A percentile compares a stretch with the other conserved stretches of the same genome.
These are phyloP conservation scores for Onychorhynchus coronatus DNA, from an alignment of 2,113 vertebrate genomes.

Conservation along the genomic window DNA sequence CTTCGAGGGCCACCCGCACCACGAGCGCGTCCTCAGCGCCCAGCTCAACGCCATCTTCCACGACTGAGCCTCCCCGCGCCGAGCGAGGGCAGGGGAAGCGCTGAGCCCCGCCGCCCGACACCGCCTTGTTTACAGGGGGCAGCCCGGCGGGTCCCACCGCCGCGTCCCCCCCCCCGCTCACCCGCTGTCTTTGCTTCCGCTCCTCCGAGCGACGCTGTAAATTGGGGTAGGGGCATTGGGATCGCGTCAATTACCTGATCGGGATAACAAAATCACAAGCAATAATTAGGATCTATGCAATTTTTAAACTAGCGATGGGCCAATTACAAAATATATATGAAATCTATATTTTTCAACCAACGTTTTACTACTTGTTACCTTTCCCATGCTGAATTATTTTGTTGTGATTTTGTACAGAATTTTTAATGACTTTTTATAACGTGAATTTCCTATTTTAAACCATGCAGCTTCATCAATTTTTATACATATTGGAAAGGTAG, in stretches of 20 bases:
- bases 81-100: conserved; percentile 34
- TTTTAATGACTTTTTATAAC: conserved; percentile 92
- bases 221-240: conserved; percentile 71
- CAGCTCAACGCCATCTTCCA: conserved; percentile 97
- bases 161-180: conserved; percentile 59
- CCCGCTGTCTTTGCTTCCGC: neutral
- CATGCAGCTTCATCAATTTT: conserved; percentile 89
- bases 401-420: conserved; percentile 95
- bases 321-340: conserved; percentile 89
- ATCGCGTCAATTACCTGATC: conserved; percentile 80
- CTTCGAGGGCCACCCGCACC: conserved; percentile 91
- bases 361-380: conserved; percentile 89
- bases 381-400: conserved; percentile 92
- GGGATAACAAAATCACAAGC: conserved; percentile 87
- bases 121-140: conserved; percentile 75
- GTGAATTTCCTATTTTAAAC: conserved; percentile 88
- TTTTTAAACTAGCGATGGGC: conserved; percentile 89
- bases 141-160: conserved; percentile 55
- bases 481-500: conserved; percentile 84
- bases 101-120: conserved; percentile 60
- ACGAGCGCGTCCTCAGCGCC: conserved; percentile 93
- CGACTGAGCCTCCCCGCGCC: conserved; percentile 75
- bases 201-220: conserved; percentile 56
- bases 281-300: conserved; percentile 99
- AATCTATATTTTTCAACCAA: conserved; percentile 92